A percentile compares a stretch with the other conserved stretches of the same genome.
Conservation (phyloP, 2,888 invertebrate species). For the Drosophila lutescens region DNA sequence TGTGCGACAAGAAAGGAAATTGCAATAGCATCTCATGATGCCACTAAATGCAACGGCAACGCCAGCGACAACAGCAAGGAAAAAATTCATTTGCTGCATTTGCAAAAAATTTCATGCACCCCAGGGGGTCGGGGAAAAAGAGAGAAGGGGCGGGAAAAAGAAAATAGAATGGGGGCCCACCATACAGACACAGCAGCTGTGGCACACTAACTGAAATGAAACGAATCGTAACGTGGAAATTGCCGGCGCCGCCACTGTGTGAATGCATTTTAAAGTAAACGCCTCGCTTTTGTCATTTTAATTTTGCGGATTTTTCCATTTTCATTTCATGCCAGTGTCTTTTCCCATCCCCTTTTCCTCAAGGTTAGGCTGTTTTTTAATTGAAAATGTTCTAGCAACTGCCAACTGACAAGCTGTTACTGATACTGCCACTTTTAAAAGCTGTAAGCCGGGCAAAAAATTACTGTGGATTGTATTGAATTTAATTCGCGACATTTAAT, state of each 20-base stretch:
- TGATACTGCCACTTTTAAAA: conserved; percentile 36
- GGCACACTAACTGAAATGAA: conserved; percentile 75
- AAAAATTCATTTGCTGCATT: conserved; percentile 81
- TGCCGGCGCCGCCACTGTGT: conserved; percentile 57
- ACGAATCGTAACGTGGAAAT: conserved; percentile 79
- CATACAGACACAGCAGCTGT: conserved; percentile 61
- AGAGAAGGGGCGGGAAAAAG: conserved; percentile 5
- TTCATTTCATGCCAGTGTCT: conserved; percentile 65
- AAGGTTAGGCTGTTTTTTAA: conserved; percentile 75
- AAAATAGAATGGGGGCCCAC: conserved; percentile 42
- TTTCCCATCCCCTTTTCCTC: conserved; percentile 17
- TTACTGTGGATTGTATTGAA: not conserved
- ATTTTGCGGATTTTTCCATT: conserved; percentile 79
- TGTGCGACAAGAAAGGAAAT: conserved; percentile 82
- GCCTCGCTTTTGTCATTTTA: conserved; percentile 79
- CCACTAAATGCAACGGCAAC: conserved; percentile 74
- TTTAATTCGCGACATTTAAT: not conserved
- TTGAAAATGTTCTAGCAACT: conserved; percentile 67
- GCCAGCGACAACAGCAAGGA: conserved; percentile 46
- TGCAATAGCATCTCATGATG: conserved; percentile 80
- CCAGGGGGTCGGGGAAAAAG: conserved; percentile 9
- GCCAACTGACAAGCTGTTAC: conserved; percentile 47
- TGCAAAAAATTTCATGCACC: conserved; percentile 68
- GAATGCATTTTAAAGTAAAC: conserved; percentile 79
- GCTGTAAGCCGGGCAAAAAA: not conserved